Conservation (phyloP, 2,797 vertebrate species). For the Euthynnus affinis region DNA sequence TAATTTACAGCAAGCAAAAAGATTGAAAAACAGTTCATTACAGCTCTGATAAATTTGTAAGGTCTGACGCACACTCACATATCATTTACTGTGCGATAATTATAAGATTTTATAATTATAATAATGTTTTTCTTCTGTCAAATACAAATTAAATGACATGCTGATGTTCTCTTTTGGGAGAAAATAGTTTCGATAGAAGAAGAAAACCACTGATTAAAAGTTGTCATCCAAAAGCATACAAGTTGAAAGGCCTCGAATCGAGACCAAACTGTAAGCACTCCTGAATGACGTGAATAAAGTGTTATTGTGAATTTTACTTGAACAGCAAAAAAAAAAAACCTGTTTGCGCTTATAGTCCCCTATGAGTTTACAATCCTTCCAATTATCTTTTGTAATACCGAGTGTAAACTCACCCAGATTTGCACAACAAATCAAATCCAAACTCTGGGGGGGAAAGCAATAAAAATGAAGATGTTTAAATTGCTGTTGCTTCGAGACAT, state of each 20-base stretch:
- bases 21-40: too few relatives aligned
- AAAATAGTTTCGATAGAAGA: not conserved
- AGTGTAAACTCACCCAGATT: conserved; percentile 48
- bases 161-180: not conserved
- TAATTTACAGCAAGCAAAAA: too few relatives aligned
- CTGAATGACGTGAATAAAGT: conserved; percentile 33
- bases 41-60: too few relatives aligned
- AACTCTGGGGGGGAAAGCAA: conserved; percentile 45
- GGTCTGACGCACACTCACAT: too few relatives aligned
- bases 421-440: conserved; percentile 59
- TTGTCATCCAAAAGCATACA: not conserved
- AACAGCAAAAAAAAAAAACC: conserved; percentile 3
- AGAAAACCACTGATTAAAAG: not conserved
- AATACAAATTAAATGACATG: not conserved
- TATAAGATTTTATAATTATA: too few relatives aligned
- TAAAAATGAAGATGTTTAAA: conserved; percentile 64
- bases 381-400: conserved; percentile 60
- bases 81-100: too few relatives aligned
- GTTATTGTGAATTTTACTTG: conserved; percentile 29
- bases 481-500: conserved; percentile 46
- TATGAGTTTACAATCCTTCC: conserved; percentile 34
- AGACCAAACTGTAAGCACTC: conserved; percentile 20
- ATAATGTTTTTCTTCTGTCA: too few relatives aligned
- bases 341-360: conserved; percentile 21
- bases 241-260: conserved; percentile 30